Conservation (phyloP, 2,797 vertebrate species). For the Characodon lateralis region DNA sequence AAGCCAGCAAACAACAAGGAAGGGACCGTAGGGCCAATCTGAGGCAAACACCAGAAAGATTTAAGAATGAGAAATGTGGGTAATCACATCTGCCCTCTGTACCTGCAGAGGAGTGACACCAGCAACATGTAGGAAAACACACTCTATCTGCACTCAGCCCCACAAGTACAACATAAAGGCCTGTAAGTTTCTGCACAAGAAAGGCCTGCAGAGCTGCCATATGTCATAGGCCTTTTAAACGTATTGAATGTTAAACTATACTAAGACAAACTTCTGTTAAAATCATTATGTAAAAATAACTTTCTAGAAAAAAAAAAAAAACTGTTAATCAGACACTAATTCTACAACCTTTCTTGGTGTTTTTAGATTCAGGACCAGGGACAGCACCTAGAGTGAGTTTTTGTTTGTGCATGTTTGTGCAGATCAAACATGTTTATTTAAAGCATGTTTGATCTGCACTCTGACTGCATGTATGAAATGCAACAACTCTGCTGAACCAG, state of each 20-base stretch:
- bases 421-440: neutral
- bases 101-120: constrained; percentile 3
- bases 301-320: no score
- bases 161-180: no score
- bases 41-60: neutral
- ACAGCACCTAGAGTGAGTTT: neutral
- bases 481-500: neutral
- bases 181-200: neutral
- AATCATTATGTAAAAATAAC: neutral
- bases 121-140: neutral
- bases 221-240: neutral
- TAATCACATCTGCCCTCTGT: neutral
- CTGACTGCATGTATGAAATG: neutral
- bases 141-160: neutral
- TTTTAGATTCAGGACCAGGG: neutral
- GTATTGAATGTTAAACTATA: neutral
- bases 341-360: neutral
- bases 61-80: neutral
- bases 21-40: neutral
- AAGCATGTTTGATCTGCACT: neutral
- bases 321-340: neutral
- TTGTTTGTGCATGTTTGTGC: no score
- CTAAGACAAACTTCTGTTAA: neutral
- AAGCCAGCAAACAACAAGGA: neutral
- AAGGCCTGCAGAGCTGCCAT: neutral